Base-by-base conservation (phyloP, 2,113 vertebrate species). In the Ameiurus melas region DNA sequence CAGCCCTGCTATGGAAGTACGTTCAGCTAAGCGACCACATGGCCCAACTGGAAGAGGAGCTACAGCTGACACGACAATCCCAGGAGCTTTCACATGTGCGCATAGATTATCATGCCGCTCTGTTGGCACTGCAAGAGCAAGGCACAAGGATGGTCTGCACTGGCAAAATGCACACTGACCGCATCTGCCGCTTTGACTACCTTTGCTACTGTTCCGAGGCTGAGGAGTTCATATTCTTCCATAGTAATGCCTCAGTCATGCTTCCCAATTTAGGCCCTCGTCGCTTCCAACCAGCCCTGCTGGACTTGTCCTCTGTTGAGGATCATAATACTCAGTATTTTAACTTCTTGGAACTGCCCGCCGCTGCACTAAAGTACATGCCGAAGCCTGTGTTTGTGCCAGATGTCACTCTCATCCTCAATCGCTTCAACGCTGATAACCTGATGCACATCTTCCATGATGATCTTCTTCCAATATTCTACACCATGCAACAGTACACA, bases 321-420 rank as follows among this genome's bases (percentile, higher is more conserved):
- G 98, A 99, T 94, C 98, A 99, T 94, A 99, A 97, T 89, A 97
- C 98, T 0, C 98, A 99, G 92, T 99, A 99, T 92, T 99, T 99
- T 92, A 99, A 99, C 93, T 99, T 99, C 20, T 92, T 98, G 91
- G 98, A 99, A 92, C 96, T 99, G 89, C 98, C 98, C 0, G 96
- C 96, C 5, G 96, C 96, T 0, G 97, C 98, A 0, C 92, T 99
- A 87, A 98, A 97, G 88, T 97, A 97, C 73, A 96, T 99, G 98
- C 96, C 98, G 78, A 98, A 97, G 90, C 98, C 98, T 0, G 98
- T 98, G 88, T 99, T 99, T 0, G 97, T 99, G 89, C 98, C 98
- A 0, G 98, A 99, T 0, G 97, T 97, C 91, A 97, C 97, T 0
- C 95, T 99, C 57, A 97, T 99, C 14, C 85, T 96, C 55, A 99